These are phyloP conservation scores for Macaria liturata DNA, from an alignment of 2,888 invertebrate genomes.

Conservation along the genomic window DNA sequence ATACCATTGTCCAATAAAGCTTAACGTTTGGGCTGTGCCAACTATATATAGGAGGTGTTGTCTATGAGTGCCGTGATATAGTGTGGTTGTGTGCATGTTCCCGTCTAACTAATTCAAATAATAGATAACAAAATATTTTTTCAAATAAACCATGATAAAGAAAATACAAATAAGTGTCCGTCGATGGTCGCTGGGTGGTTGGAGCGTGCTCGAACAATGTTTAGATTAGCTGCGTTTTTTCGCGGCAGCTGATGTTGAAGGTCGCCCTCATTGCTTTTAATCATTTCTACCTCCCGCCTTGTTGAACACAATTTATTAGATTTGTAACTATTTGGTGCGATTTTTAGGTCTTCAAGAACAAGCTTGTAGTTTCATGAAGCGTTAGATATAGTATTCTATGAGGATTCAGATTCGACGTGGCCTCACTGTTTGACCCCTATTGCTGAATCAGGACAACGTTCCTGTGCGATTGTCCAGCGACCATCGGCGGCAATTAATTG, in stretches of 20 bases:
- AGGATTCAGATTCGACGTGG: constrained; percentile 68
- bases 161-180: constrained; percentile 38
- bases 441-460: constrained; percentile 58
- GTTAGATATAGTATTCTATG: constrained; percentile 46
- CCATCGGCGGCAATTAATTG: constrained; percentile 75
- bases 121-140: constrained; percentile 41
- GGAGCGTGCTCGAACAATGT: constrained; percentile 28
- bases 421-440: constrained; percentile 74
- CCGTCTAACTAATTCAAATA: constrained; percentile 66
- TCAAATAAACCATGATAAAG: constrained; percentile 33
- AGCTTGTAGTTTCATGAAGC: constrained; percentile 26
- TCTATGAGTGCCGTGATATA: constrained; percentile 58
- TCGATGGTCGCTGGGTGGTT: constrained; percentile 58
- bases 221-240: constrained; percentile 44
- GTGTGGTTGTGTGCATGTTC: constrained; percentile 77
- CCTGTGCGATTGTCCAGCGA: constrained; percentile 69
- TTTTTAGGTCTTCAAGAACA: too few relatives aligned
- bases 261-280: constrained; percentile 65
- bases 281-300: constrained; percentile 41
- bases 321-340: too few relatives aligned
- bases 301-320: too few relatives aligned
- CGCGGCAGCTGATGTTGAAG: constrained; percentile 49
- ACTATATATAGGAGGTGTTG: constrained; percentile 29
- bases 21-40: constrained; percentile 54
- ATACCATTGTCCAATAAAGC: constrained; percentile 57